Conservation (phyloP, 2,113 vertebrate species). For the Atlantisia rogersi region DNA sequence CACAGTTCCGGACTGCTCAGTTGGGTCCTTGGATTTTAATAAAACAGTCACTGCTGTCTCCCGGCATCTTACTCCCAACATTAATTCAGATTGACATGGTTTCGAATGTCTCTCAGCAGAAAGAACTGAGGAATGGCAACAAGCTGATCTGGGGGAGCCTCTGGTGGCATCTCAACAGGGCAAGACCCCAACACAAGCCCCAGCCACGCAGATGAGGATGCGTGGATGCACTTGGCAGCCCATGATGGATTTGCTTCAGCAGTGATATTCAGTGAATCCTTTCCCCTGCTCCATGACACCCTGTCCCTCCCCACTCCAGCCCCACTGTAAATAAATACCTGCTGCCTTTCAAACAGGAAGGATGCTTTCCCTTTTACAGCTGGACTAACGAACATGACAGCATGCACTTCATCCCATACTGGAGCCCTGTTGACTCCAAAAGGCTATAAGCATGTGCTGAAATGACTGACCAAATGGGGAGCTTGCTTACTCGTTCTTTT, state of each 20-base stretch:
- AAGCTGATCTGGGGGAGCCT: neutral
- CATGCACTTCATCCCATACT: neutral
- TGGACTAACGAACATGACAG: neutral
- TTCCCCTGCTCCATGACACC: neutral
- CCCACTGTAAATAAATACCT: neutral
- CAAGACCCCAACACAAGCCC: neutral
- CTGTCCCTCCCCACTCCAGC: neutral
- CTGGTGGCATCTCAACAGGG: neutral
- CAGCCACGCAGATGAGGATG: neutral
- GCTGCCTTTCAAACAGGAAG: neutral
- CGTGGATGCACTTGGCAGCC: neutral
- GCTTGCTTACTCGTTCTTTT: neutral
- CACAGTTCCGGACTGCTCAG: constrained; percentile 18
- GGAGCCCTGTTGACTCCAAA: neutral
- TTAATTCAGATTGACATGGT: constrained; percentile 34
- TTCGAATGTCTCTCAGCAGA: neutral
- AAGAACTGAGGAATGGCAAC: neutral
- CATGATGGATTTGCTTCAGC: neutral
- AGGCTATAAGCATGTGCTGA: neutral
- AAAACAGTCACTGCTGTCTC: constrained; percentile 53
- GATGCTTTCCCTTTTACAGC: neutral
- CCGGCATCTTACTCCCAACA: neutral
- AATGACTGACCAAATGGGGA: neutral
- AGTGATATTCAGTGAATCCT: neutral
- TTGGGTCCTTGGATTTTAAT: constrained; percentile 53